phyloP scores from a whole-genome alignment of 2,888 invertebrate species.

The Melikaiella ostensackeni region DNA sequence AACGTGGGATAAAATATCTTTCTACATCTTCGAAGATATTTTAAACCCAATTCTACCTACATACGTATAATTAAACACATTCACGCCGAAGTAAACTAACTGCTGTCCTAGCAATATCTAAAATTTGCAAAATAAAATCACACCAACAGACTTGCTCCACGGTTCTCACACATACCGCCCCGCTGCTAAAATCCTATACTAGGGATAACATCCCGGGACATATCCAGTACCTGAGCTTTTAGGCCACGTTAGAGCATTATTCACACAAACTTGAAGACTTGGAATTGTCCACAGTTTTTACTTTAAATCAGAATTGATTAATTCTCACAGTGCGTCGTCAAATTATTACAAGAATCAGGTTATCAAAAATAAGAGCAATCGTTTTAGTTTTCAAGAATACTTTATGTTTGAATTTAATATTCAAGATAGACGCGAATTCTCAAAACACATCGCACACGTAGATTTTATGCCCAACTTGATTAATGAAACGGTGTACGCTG shows the following conservation, averaged over 20 bases:
- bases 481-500: neutral
- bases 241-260: no score
- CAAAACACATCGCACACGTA: neutral
- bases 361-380: no score
- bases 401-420: neutral
- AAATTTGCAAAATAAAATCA: neutral
- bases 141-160: neutral
- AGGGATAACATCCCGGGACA: neutral
- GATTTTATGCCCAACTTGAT: neutral
- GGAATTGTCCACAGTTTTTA: no score
- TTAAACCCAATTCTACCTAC: neutral
- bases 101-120: neutral
- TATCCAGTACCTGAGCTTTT: neutral
- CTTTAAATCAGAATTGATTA: no score
- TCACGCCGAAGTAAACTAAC: neutral
- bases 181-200: neutral
- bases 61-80: neutral
- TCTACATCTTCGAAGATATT: neutral
- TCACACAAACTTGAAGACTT: no score
- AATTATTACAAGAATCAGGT: no score
- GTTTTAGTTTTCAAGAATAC: no score
- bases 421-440: neutral
- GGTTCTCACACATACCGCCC: neutral
- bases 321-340: no score
- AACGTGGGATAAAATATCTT: neutral